Evolutionary conservation across 2,888 invertebrate genomes (phyloP).

Genomic region (Brachypterus glaber): DNA sequence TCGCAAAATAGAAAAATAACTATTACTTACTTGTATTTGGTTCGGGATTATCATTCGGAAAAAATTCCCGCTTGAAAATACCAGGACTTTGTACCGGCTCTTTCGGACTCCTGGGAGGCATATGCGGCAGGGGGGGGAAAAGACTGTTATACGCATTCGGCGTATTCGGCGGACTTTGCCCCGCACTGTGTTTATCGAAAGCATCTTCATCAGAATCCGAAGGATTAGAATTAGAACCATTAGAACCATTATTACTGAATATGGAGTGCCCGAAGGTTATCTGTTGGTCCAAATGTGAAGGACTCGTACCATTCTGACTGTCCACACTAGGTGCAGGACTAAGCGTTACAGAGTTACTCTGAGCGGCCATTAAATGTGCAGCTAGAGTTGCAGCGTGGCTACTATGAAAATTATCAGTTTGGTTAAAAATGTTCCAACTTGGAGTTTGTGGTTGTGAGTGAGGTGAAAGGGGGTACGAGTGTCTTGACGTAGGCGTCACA

Average conservation of each 20-base stretch:
- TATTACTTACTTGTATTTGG: conserved; percentile 85
- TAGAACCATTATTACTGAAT: conserved; percentile 37
- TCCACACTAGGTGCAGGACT: conserved; percentile 86
- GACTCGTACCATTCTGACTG: conserved; percentile 77
- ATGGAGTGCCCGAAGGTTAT: conserved; percentile 38
- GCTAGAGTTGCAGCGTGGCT: conserved; percentile 52
- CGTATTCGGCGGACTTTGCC: conserved; percentile 47
- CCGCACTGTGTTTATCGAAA: conserved; percentile 34
- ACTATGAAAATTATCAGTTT: conserved; percentile 32
- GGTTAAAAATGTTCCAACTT: conserved; percentile 52
- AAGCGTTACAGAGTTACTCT: conserved; percentile 77
- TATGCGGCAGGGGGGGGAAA: conserved; percentile 36
- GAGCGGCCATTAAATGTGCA: conserved; percentile 63
- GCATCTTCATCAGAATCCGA: conserved; percentile 77
- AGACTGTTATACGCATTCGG: conserved; percentile 43
- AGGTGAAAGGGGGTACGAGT: conserved; percentile 63
- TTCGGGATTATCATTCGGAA: conserved; percentile 64
- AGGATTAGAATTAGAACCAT: conserved; percentile 56
- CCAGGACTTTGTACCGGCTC: conserved; percentile 42
- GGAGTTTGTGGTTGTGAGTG: conserved; percentile 75
- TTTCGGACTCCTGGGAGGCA: conserved; percentile 56
- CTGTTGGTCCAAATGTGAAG: conserved; percentile 60
- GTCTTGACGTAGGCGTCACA: conserved; percentile 71
- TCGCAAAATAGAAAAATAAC: no score
- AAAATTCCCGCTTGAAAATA: conserved; percentile 57